A percentile compares a stretch with the other conserved stretches of the same genome.
These are phyloP conservation scores for Temnothorax ravouxi DNA, from an alignment of 2,888 invertebrate species.

Conservation along the genomic window DNA sequence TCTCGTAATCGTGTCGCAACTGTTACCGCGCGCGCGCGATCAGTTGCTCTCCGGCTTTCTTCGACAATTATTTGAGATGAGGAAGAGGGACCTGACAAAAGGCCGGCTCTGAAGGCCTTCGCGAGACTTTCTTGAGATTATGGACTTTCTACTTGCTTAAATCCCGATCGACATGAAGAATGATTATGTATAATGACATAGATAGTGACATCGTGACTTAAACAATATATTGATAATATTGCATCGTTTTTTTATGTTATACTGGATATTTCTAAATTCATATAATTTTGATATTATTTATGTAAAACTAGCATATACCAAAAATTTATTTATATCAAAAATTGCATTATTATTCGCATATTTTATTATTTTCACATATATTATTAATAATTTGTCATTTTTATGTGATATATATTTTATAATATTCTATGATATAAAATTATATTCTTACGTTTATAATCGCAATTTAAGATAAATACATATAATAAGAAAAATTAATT, in stretches of 20 bases:
- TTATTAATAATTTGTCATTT: background rate
- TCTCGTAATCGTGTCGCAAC: slow-evolving; percentile 65
- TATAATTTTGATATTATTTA: background rate
- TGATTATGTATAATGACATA: background rate
- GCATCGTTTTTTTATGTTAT: background rate
- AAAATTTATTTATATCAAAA: background rate
- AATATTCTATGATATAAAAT: background rate
- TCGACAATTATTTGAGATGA: slow-evolving; percentile 20
- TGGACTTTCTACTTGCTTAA: slow-evolving; percentile 60
- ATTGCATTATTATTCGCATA: background rate
- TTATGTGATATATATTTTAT: background rate
- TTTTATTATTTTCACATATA: background rate
- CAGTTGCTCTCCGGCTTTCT: slow-evolving; percentile 51
- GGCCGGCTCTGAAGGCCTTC: slow-evolving; percentile 25
- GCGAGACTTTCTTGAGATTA: slow-evolving; percentile 43
- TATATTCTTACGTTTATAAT: background rate
- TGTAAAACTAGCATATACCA: background rate
- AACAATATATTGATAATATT: background rate
- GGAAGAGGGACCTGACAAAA: slow-evolving; percentile 38
- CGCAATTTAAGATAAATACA: background rate
- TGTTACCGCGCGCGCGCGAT: slow-evolving; percentile 61
- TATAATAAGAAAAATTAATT: background rate
- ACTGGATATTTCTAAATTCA: background rate
- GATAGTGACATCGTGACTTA: background rate
- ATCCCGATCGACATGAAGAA: slow-evolving; percentile 1